Evolutionary conservation across 2,888 invertebrate species (phyloP), one percentile per base, ranked within the genome.

Genomic region (Napeogenes inachia): DNA sequence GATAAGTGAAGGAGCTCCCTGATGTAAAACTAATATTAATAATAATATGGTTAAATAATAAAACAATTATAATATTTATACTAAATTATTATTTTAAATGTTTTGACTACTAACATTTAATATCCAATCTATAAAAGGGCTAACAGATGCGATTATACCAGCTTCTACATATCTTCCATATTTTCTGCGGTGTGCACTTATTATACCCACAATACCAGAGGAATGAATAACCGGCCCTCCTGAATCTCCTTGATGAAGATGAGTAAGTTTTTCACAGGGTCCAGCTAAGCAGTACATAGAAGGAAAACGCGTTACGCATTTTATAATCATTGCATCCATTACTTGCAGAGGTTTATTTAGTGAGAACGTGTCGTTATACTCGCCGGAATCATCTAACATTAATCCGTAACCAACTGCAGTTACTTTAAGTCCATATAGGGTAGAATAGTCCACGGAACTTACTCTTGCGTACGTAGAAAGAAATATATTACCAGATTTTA

Each of bases 341-440:
- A 57, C 60, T 63, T 63, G 63, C 45, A 63, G 47, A 6, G 60
- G 30, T 54, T 63, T 60, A 47, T 60, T 57, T 8, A 60, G 13
- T 6, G 35, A 47, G 8, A 54, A 3, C 42, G 60, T 42, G 4
- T 12, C 12, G 13, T 32, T 45, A 10, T 12, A 13, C 8, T 6
- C 2, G 4, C 12, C 57, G 2, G 55, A 6, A 8, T 50, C 21
- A n/a, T 45, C 60, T 55, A 13, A 35, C 4, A 60, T 60, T 3
- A 50, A 0, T 8, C 63, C 63, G 54, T 60, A 63, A 8, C 60
- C 60, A 10, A 60, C 46, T 32, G 33, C 4, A 6, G 54, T 33
- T 4, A 63, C 54, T 55, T 55, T 12, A 12, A 32, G 30, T 33
- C 60, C 63, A 8, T 55, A 57, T 35, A 63, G 21, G n/a, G 60